Base-by-base conservation (phyloP, 2,113 vertebrate genomes). In the Rhizomys pruinosus region DNA sequence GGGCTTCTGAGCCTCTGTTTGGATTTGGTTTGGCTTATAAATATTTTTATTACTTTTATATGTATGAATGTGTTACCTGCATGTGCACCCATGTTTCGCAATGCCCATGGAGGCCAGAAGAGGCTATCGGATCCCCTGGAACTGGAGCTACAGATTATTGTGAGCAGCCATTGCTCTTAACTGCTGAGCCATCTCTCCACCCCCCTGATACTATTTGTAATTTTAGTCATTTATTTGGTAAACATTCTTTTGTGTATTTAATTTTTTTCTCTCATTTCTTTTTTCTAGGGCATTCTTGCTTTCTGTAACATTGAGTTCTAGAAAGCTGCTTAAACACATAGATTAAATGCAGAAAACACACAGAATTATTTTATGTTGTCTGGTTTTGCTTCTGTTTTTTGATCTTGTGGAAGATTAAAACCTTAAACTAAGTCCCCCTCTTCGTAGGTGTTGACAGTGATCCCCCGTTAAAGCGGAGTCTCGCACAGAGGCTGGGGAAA, bases 401-500 rank as follows among this genome's bases (percentile, higher is more conserved):
- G 34, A 80, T 72, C 63, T 93, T 66, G 66, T 76, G 78, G 11
- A 91, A 90, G 37, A 52, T 34, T 91, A 57, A 69, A 74, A 44
- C 89, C 59, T 93, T 93, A 68, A 94, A 89, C 34, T 63, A 23
- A 52, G 8, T 93, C 63, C 6, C 17, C 32, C 34, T 72, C 1
- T 94, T 95, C 89, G 23, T 85, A 90, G 97, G 79, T 81, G 87
- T 76, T 12, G 97, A 97, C 47, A 97, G 78, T 7, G 97, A 97
- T 9, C 61, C 97, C 42, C 95, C 97, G 0, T 86, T 99, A 37
- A 99, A 98, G 78, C 98, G 98, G 59, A 98, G 98, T 95, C 98
- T 99, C 55, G 98, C 98, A 7, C 98, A 99, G 61, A 99, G 99
- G 94, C 98, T 99, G 74, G 99, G 99, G 7, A 98, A 97, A 97